Conservation (phyloP, 30 jellyfish, hydroid and myxozoan genomes). For the Aurelia sp. region DNA sequence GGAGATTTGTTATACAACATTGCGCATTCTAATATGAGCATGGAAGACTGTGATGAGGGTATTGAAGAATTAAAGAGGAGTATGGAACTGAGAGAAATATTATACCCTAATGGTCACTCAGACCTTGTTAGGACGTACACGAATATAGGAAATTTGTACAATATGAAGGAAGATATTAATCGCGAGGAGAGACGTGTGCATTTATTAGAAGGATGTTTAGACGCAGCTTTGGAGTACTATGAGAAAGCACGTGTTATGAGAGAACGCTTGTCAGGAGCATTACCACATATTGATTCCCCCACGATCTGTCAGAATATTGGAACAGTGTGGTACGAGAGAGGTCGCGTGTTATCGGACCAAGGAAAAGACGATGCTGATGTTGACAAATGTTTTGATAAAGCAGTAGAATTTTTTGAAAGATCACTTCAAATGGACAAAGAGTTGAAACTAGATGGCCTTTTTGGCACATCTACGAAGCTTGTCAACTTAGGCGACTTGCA, state of each 20-base stretch:
- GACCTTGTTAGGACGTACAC: constrained; percentile 24
- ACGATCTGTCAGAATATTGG: constrained; percentile 45
- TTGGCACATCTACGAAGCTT: constrained; percentile 32
- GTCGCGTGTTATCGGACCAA: background rate
- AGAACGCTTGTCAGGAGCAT: background rate
- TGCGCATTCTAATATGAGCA: constrained; percentile 2
- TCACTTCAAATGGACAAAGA: constrained; percentile 42
- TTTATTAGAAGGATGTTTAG: background rate
- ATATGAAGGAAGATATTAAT: constrained; percentile 39
- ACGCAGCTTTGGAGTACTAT: constrained; percentile 25
- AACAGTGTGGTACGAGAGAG: constrained; percentile 29
- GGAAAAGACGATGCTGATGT: background rate
- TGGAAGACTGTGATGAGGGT: constrained; percentile 46
- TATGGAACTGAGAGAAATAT: constrained; percentile 2
- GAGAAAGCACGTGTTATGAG: constrained; percentile 30
- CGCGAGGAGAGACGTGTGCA: background rate
- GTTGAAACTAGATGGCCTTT: constrained; percentile 45
- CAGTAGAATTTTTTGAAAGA: constrained; percentile 1
- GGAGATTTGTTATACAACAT: constrained; percentile 29
- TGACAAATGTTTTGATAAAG: constrained; percentile 6
- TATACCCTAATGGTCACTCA: constrained; percentile 25
- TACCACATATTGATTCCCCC: constrained; percentile 32
- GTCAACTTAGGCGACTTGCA: constrained; percentile 46
- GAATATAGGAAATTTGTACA: constrained; percentile 22
- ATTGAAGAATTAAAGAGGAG: constrained; percentile 13